phyloP scores from a whole-genome alignment of 2,888 invertebrate genomes.

The Amblyjoppa fuscipennis region DNA sequence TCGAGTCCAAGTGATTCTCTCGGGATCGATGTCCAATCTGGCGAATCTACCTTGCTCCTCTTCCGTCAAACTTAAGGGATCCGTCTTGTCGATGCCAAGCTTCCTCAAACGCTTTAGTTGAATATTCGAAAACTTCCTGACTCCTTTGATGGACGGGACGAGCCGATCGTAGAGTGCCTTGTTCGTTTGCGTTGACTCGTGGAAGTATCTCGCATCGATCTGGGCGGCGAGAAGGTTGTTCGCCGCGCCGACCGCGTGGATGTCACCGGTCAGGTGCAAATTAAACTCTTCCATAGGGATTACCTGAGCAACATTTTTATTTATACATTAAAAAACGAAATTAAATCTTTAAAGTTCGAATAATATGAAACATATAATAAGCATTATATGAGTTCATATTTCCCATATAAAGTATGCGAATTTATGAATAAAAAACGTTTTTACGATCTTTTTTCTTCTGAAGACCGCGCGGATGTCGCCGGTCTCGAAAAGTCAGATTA shows the following conservation, averaged over 20 bases:
- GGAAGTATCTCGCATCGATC: slow-evolving; percentile 98
- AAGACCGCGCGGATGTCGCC: slow-evolving; percentile 99
- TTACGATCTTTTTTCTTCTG: not conserved
- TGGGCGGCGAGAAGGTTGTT: slow-evolving; percentile 99
- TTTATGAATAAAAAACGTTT: too few relatives aligned
- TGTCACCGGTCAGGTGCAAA: slow-evolving; percentile 98
- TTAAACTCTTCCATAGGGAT: slow-evolving; percentile 99
- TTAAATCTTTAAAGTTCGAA: not conserved
- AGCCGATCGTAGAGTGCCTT: slow-evolving; percentile 94
- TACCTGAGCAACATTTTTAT: slow-evolving; percentile 86
- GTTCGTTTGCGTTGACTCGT: slow-evolving; percentile 97
- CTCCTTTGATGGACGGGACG: slow-evolving; percentile 94
- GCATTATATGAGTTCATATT: not conserved
- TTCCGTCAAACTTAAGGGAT: slow-evolving; percentile 92
- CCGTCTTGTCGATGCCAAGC: slow-evolving; percentile 94
- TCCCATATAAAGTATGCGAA: too few relatives aligned
- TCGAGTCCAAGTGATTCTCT: slow-evolving; percentile 97
- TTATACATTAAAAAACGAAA: not conserved
- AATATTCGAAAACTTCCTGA: slow-evolving; percentile 93
- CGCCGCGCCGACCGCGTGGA: slow-evolving; percentile 99
- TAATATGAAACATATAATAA: not conserved
- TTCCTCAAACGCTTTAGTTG: slow-evolving; percentile 91
- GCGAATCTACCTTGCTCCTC: slow-evolving; percentile 94
- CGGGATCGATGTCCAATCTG: slow-evolving; percentile 95
- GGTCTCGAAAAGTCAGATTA: slow-evolving; percentile 96